phyloP scores from a whole-genome alignment of 2,888 invertebrate species.

The Chironomus tentans region DNA sequence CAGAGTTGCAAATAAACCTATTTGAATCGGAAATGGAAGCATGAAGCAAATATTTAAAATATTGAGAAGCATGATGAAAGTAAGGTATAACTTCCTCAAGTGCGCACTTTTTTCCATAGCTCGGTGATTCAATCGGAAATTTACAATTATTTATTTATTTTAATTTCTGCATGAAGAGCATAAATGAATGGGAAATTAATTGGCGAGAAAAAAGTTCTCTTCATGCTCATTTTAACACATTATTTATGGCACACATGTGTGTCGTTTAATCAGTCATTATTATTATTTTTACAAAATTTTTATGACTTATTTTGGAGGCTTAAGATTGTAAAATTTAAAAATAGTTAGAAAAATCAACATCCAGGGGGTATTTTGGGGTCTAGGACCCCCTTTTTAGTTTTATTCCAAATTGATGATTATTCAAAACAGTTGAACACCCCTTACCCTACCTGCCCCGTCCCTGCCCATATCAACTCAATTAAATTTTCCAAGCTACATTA shows the following conservation, averaged over 20 bases:
- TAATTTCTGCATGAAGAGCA: no score
- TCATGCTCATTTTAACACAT: not conserved
- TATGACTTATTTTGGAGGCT: no score
- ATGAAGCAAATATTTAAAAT: not conserved
- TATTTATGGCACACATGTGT: not conserved
- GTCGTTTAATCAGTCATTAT: not conserved
- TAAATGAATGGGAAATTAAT: not conserved
- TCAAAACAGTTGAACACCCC: no score
- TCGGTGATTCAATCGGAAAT: not conserved
- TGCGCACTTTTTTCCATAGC: not conserved
- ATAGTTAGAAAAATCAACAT: no score
- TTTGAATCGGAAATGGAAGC: constrained; percentile 5
- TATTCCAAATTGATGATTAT: no score
- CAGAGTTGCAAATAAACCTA: not conserved
- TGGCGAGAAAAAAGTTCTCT: not conserved
- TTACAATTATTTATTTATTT: no score
- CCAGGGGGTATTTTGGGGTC: no score
- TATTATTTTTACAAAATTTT: not conserved
- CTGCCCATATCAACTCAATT: no score
- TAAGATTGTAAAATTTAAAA: no score
- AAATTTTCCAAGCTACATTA: no score
- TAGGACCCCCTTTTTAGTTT: no score
- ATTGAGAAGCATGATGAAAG: not conserved
- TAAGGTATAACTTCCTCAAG: constrained; percentile 5
- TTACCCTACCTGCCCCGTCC: no score